Conservation (phyloP, 2,888 invertebrate genomes). For the Magallana nippona region DNA sequence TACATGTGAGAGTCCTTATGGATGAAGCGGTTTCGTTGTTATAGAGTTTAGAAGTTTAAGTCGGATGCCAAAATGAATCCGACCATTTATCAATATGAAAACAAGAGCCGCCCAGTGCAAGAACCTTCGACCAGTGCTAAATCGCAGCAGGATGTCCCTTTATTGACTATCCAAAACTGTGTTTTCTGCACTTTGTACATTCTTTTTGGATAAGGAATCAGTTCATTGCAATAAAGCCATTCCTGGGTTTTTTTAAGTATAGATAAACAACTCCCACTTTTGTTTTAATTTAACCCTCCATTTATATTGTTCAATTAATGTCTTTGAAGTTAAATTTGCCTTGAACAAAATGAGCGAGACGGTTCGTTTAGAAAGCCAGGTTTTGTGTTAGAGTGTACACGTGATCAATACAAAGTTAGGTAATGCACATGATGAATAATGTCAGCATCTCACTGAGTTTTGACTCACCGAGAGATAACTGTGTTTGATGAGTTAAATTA, state of each 20-base stretch:
- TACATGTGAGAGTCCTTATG: neutral
- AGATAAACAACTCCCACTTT: neutral
- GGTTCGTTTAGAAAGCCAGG: neutral
- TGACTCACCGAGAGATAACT: neutral
- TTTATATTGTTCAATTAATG: neutral
- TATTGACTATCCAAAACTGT: neutral
- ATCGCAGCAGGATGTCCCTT: neutral
- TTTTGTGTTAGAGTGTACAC: conserved; percentile 10
- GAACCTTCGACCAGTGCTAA: neutral
- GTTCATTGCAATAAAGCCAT: too few species aligned
- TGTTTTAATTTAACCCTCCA: neutral
- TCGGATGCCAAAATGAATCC: neutral
- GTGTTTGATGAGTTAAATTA: neutral
- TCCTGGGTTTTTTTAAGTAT: too few species aligned
- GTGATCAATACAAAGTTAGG: neutral
- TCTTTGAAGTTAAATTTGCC: conserved; percentile 16
- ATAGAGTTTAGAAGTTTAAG: neutral
- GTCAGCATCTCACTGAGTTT: too few species aligned
- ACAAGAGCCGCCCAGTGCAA: conserved; percentile 6
- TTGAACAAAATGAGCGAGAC: neutral
- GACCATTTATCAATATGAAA: neutral
- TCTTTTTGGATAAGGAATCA: too few species aligned
- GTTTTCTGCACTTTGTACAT: neutral
- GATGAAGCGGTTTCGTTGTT: conserved; percentile 8
- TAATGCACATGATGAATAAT: neutral